Base-by-base conservation (phyloP, 2,888 invertebrate genomes). In the Chrysomela aeneicollis region DNA sequence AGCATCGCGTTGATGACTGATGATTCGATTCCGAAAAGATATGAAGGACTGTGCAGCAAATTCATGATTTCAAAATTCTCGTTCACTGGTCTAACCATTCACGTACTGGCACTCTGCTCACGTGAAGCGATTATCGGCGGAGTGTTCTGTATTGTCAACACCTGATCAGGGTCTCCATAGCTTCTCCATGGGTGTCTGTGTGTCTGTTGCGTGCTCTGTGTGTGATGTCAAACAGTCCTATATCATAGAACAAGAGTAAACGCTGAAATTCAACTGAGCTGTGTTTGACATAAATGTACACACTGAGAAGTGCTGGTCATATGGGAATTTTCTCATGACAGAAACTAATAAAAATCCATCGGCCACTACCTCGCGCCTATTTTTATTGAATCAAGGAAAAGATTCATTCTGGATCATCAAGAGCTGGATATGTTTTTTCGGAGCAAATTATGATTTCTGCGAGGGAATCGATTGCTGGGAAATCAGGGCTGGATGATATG, bases 121-220 rank as follows among this genome's bases (percentile, higher is more conserved):
- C 42, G 42, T 42, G 3, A 3, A 42, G 42, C 15, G 42, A 42
- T 42, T 42, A 42, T 42, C 42, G 42, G 42, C 42, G 10, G 10
- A 42, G 42, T 42, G 42, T 42, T n/a, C n/a, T 42, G 42, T 42
- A 42, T 42, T 42, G 42, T 42, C 42, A 42, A 42, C 42, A 42
- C 42, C 42, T 42, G 42, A 42, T 42, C 42, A 4, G 42, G 42
- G n/a, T 42, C 42, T 42, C 15, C 42, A 42, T 42, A 3, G 42
- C 42, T 15, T n/a, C 42, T 42, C 42, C 15, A 9, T 10, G 2
- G 12, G 35, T 35, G 35, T 35, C 35, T 35, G 10, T 35, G 9
- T 42, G 42, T 42, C 15, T 42, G 42, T 15, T 3, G 6, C 42
- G 15, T 12, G 2, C 9, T 15, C 8, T 42, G 42, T 42, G 42